These are phyloP conservation scores for Caenorhabditis wallacei DNA, from an alignment of 2,888 invertebrate genomes.

Conservation along the genomic window DNA sequence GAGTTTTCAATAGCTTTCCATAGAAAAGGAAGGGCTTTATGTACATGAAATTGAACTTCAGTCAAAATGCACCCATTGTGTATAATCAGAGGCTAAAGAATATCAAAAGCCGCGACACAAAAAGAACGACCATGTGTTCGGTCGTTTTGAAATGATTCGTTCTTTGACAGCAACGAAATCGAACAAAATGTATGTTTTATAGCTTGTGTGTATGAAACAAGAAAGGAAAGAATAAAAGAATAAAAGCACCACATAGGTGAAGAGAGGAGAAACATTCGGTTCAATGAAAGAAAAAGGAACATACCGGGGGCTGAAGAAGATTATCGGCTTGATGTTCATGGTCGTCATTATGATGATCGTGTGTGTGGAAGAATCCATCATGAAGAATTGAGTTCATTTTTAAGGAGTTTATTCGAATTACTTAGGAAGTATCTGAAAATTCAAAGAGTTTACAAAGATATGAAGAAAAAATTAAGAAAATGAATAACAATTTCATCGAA, in stretches of 20 bases:
- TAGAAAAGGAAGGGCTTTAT: not conserved
- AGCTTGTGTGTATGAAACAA: slow-evolving; percentile 7
- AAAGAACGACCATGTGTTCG: not conserved
- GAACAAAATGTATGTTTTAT: slow-evolving; percentile 30
- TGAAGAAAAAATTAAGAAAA: not conserved
- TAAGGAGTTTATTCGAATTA: not conserved
- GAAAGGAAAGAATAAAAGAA: slow-evolving; percentile 8
- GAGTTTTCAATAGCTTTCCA: too few relatives aligned
- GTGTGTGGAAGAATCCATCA: slow-evolving; percentile 57
- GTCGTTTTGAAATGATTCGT: not conserved
- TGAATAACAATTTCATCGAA: not conserved
- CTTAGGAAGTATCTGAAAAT: not conserved
- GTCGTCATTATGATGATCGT: slow-evolving; percentile 49
- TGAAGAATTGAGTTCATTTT: slow-evolving; percentile 62
- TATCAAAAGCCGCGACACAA: not conserved
- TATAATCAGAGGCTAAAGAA: not conserved
- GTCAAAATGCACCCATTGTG: not conserved
- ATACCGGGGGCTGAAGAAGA: slow-evolving; percentile 54
- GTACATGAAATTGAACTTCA: not conserved
- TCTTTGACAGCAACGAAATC: not conserved
- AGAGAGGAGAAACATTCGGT: not conserved
- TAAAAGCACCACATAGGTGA: too few relatives aligned
- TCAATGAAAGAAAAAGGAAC: slow-evolving; percentile 10
- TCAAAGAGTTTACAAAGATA: not conserved
- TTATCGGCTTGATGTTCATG: slow-evolving; percentile 39